A percentile compares a stretch with the other conserved stretches of the same genome.
phyloP scores from a whole-genome alignment of 2,113 vertebrate genomes.

The Irena cyanogastra region DNA sequence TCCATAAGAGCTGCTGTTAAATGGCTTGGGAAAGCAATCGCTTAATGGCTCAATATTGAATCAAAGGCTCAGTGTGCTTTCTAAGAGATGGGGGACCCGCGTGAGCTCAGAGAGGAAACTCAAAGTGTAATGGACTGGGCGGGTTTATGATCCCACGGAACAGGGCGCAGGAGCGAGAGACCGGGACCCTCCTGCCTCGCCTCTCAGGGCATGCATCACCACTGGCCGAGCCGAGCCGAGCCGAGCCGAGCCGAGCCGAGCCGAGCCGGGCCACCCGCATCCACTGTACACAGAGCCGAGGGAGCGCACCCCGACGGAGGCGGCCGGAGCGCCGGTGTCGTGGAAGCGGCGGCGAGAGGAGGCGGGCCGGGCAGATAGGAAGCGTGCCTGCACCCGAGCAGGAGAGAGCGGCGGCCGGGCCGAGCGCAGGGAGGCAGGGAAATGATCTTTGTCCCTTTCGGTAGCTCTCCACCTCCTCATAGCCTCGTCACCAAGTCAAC shows the following conservation, averaged over 20 bases:
- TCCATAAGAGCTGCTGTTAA: constrained; percentile 86
- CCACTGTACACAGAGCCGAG: neutral
- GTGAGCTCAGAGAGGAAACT: constrained; percentile 56
- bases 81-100: neutral
- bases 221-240: too few species aligned
- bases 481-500: constrained; percentile 85
- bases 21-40: constrained; percentile 83
- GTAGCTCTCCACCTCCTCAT: constrained; percentile 64
- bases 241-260: fast-evolving
- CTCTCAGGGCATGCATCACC: neutral
- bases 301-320: neutral
- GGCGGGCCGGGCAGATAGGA: constrained; percentile 45
- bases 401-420: neutral
- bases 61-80: constrained; percentile 50
- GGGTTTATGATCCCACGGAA: constrained; percentile 15
- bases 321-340: neutral
- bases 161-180: neutral
- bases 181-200: neutral
- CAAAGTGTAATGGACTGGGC: constrained; percentile 59
- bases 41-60: constrained; percentile 87
- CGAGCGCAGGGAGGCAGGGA: neutral
- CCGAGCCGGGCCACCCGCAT: neutral
- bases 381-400: neutral
- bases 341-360: constrained; percentile 54
- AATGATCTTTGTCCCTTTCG: constrained; percentile 77